Base-by-base conservation (phyloP, 2,113 vertebrate species). In the Salvator merianae region DNA sequence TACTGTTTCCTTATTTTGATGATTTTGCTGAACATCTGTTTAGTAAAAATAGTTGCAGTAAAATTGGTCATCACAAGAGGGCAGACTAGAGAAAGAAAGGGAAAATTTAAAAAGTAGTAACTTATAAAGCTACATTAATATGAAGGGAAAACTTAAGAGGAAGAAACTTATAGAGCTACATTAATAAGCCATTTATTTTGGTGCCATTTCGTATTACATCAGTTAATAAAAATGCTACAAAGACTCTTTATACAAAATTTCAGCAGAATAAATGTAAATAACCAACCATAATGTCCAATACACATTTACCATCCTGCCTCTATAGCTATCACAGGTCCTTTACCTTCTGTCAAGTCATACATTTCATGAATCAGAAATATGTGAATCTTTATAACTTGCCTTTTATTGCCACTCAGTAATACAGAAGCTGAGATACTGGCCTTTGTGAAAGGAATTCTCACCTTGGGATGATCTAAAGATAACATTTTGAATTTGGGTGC, bases 41-140 rank as follows among this genome's bases (percentile, higher is more conserved):
- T 0, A 77, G 59, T 84, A 9, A 82, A 66, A 91, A 73, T 1
- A 2, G 50, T 50, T 95, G 95, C 93, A 91, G 82, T 91, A 88
- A 92, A 86, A 81, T 43, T 7, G 8, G 81, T 50, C 2, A 79
- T 93, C 96, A 89, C 95, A 90, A 96, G 96, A 96, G 95, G 96
- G 96, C 96, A 95, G 95, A 82, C 74, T 38, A 13, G 82, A 85
- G 83, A 79, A 84, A 84, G 76, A 20, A 79, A 83, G 81, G 62
- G 13, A 74, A 79, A 84, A 84, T 50, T 22, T 6, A 34, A n/a
- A 65, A 65, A 34, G 83, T 55, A 32, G 30, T 10, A 30, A 59
- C 65, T 53, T 47, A 79, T 84, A 87, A 50, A 24, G 7, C 4
- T 40, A 81, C 13, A 32, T 7, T 16, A 5, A 2, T 10, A 38